A percentile compares a stretch with the other conserved stretches of the same genome.
phyloP scores from a whole-genome alignment of 2,113 vertebrate genomes.

The Podarcis cretensis region DNA sequence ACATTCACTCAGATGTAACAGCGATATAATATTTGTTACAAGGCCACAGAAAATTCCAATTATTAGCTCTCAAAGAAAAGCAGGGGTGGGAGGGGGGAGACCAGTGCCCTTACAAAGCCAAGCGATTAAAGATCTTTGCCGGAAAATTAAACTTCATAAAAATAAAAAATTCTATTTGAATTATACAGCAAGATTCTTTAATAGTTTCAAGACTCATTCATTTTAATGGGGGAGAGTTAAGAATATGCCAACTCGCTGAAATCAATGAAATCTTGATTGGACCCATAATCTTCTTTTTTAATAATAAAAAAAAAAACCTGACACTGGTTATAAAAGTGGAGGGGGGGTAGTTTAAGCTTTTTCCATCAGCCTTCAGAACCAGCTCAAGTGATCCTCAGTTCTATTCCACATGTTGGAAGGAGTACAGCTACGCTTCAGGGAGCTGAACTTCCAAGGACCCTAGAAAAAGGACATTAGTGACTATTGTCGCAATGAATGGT shows the following conservation, averaged over 20 bases:
- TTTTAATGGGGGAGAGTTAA: not conserved
- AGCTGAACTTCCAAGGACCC: not conserved
- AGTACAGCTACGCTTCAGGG: constrained; percentile 56
- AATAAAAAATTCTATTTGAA: not conserved
- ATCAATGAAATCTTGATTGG: not conserved
- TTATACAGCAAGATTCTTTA: not conserved
- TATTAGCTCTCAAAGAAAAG: not conserved
- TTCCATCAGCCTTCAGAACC: not conserved
- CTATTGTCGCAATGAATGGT: constrained; percentile 39
- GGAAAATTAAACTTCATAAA: not conserved
- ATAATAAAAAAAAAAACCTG: not conserved
- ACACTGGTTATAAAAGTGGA: not conserved
- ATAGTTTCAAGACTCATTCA: not conserved
- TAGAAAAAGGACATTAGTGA: constrained; percentile 5
- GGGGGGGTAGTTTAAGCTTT: too few species aligned
- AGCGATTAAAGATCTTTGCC: not conserved
- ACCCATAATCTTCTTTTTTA: not conserved
- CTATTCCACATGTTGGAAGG: constrained; percentile 23
- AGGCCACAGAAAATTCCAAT: constrained; percentile 17
- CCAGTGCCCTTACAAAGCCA: not conserved
- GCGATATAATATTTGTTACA: not conserved
- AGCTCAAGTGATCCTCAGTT: not conserved
- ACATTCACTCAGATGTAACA: not conserved
- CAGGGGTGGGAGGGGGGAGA: not conserved
- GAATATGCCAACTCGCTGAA: not conserved